Conservation (phyloP, 2,888 invertebrate species). For the Synergus itoensis region DNA sequence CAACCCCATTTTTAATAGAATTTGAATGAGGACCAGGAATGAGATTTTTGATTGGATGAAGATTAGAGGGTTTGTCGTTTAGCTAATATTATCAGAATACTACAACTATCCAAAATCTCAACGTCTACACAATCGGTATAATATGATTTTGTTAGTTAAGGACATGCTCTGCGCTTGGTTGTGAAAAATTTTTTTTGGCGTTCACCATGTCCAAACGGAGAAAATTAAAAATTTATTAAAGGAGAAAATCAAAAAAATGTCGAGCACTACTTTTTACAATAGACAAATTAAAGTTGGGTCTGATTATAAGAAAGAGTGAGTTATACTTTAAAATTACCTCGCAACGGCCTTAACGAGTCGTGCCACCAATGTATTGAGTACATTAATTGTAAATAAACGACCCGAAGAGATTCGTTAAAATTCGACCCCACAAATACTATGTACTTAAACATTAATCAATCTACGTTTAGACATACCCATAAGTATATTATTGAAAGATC, state of each 20-base stretch:
- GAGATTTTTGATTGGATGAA: not conserved
- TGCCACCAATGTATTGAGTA: not conserved
- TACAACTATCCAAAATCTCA: no score
- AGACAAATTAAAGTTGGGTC: not conserved
- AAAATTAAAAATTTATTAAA: no score
- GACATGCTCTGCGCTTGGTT: no score
- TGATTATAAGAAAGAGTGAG: not conserved
- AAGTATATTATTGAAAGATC: slow-evolving; percentile 18
- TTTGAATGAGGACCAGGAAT: not conserved
- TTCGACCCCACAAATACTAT: slow-evolving; percentile 31
- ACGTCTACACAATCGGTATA: no score
- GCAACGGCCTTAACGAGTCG: slow-evolving; percentile 33
- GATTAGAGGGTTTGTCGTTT: not conserved
- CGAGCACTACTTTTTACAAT: not conserved
- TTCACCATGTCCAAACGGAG: no score
- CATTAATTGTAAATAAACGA: slow-evolving; percentile 18
- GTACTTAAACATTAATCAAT: slow-evolving; percentile 34
- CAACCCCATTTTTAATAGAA: not conserved
- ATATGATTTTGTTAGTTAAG: no score
- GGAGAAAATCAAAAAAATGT: not conserved
- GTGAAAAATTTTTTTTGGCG: no score
- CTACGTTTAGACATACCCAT: slow-evolving; percentile 5
- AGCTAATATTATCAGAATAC: not conserved
- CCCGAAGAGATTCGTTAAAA: slow-evolving; percentile 3
- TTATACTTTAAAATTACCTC: slow-evolving; percentile 34